A percentile compares a stretch with the other conserved stretches of the same genome.
phyloP scores from a whole-genome alignment of 2,888 invertebrate genomes.

The Drymonia ruficornis region DNA sequence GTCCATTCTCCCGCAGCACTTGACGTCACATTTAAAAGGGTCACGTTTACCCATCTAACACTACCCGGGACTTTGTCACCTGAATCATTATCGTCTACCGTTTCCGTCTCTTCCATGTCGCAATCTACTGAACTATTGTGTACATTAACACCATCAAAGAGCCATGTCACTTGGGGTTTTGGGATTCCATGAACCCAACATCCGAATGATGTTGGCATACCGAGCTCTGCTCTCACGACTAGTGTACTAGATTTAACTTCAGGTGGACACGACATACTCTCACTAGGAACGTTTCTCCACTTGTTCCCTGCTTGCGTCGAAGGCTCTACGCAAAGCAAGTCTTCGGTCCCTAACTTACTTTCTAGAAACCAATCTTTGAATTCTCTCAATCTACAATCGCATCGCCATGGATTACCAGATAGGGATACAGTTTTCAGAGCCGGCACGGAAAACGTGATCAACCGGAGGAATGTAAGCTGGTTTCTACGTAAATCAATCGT shows the following conservation, averaged over 20 bases:
- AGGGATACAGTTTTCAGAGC: slow-evolving; percentile 92
- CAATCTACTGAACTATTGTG: slow-evolving; percentile 77
- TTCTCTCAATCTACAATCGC: slow-evolving; percentile 93
- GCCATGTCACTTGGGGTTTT: slow-evolving; percentile 92
- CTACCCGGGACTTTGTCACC: slow-evolving; percentile 78
- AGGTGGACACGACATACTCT: slow-evolving; percentile 93
- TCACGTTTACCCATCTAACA: slow-evolving; percentile 91
- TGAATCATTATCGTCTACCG: slow-evolving; percentile 66
- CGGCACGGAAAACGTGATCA: slow-evolving; percentile 87
- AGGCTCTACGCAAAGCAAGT: slow-evolving; percentile 90
- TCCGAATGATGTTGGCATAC: slow-evolving; percentile 92
- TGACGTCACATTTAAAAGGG: slow-evolving; percentile 92
- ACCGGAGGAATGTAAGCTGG: slow-evolving; percentile 87
- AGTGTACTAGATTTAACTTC: slow-evolving; percentile 87
- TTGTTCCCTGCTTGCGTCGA: slow-evolving; percentile 87
- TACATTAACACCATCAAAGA: slow-evolving; percentile 88
- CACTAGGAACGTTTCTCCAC: slow-evolving; percentile 91
- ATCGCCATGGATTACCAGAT: slow-evolving; percentile 95
- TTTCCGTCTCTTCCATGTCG: slow-evolving; percentile 77
- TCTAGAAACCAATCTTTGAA: slow-evolving; percentile 94
- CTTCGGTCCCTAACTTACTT: slow-evolving; percentile 90
- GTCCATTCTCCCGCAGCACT: slow-evolving; percentile 94
- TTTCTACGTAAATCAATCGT: slow-evolving; percentile 93
- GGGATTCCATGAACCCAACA: slow-evolving; percentile 94
- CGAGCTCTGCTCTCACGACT: slow-evolving; percentile 90